Base-by-base conservation (phyloP, 2,797 vertebrate genomes). In the Gadopsis bispinosus region DNA sequence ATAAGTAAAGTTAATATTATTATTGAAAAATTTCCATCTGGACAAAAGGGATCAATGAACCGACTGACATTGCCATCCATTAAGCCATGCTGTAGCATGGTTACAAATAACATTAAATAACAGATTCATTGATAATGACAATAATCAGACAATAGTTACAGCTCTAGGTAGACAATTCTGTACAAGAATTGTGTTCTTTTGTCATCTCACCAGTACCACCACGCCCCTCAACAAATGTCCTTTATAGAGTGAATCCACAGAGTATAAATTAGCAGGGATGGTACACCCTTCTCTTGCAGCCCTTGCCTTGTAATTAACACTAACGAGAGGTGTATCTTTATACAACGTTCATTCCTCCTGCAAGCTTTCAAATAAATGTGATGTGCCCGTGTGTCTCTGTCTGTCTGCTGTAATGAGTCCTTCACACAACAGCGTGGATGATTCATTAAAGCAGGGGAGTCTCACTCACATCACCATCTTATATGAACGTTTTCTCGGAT, bases 401-500 rank as follows among this genome's bases (percentile, higher is more conserved):
- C 53, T 56, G 50, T 43, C 73, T 80, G 67, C 65, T 22, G 33
- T 17, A 41, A 74, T 35, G 53, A 39, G 4, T 47, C 81, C 47
- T 69, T 66, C 35, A 43, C 83, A 84, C 56, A 39, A 61, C 70
- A 51, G 73, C 63, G 33, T 8, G 51, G 77, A 77, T 88, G 86
- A 89, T 67, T 89, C 87, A 88, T 43, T 74, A 78, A 71, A 76
- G 69, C 75, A 59, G 13, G 1, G 58, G 63, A 79, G 77, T 84
- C 76, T 72, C 8, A 11, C 43, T 62, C 50, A 22, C 22, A 70
- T 80, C 53, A 17, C 53, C 53, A 39, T 48, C 64, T 69, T 59
- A 51, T 61, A 80, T 71, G 65, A 33, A 77, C 17, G 16, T 69
- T 80, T 78, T 73, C 65, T 35, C 48, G 69, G 47, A 53, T 75